A percentile compares a stretch with the other conserved stretches of the same genome.
Evolutionary conservation across 1,140 invertebrate genomes (phyloP).

Genomic region (Neodiprion lecontei): DNA sequence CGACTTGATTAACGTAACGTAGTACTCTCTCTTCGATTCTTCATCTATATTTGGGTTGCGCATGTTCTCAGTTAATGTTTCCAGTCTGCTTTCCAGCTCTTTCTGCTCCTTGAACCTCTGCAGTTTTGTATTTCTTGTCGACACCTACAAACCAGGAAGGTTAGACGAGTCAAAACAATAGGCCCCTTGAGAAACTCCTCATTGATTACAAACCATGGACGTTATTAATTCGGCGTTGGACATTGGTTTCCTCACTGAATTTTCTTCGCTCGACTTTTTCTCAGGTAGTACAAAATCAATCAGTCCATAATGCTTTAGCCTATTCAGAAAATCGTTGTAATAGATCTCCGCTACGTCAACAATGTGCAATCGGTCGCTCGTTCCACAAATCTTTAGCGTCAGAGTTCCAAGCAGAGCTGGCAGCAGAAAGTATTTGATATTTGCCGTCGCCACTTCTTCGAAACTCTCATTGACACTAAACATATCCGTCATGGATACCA

Average conservation of each 20-base stretch:
- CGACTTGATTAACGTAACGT: constrained; percentile 77
- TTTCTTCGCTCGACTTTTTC: constrained; percentile 34
- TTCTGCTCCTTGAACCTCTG: constrained; percentile 82
- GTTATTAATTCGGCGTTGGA: constrained; percentile 49
- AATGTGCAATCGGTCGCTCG: constrained; percentile 70
- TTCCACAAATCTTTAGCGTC: constrained; percentile 70
- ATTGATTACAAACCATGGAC: constrained; percentile 41
- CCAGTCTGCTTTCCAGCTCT: constrained; percentile 75
- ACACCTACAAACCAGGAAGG: constrained; percentile 48
- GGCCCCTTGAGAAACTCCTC: too few relatives aligned
- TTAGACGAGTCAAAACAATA: neutral
- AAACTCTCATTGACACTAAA: constrained; percentile 89
- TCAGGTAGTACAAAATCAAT: constrained; percentile 68
- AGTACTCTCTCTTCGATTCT: constrained; percentile 83
- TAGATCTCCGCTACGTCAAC: constrained; percentile 81
- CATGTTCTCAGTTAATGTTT: constrained; percentile 69
- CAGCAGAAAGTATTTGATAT: constrained; percentile 84
- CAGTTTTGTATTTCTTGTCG: constrained; percentile 76
- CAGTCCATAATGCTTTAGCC: constrained; percentile 80
- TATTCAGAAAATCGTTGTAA: constrained; percentile 83
- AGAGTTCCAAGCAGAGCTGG: constrained; percentile 84
- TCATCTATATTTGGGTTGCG: constrained; percentile 76
- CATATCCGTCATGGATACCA: constrained; percentile 80
- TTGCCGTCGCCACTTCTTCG: constrained; percentile 85
- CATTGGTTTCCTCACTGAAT: constrained; percentile 21